phyloP scores from a whole-genome alignment of 2,797 vertebrate genomes.

The Tinamus major region DNA sequence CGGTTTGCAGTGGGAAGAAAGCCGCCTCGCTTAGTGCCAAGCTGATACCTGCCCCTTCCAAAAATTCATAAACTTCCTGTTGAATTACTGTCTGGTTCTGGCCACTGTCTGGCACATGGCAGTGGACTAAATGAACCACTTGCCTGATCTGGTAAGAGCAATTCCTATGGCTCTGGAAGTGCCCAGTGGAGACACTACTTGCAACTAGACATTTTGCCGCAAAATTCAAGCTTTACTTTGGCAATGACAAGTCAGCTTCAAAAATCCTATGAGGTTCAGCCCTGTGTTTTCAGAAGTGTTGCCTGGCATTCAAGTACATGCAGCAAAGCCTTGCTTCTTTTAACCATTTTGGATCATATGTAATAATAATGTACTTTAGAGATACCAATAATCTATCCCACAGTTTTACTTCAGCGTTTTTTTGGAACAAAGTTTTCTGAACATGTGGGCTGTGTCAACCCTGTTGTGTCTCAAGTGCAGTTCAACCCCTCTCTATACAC shows the following conservation, averaged over 20 bases:
- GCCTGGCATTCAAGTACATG: neutral
- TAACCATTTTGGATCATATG: neutral
- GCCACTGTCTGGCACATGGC: neutral
- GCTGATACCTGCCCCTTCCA: neutral
- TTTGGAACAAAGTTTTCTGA: neutral
- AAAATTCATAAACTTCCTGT: neutral
- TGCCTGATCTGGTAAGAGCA: neutral
- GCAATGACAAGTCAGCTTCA: neutral
- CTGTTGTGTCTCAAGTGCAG: neutral
- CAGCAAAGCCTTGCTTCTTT: neutral
- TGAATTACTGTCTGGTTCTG: neutral
- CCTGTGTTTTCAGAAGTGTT: neutral
- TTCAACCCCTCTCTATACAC: neutral
- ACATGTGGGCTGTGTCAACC: neutral
- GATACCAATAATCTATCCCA: neutral
- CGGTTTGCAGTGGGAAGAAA: neutral
- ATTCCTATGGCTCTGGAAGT: neutral
- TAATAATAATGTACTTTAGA: neutral
- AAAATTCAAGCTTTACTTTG: neutral
- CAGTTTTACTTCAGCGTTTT: neutral
- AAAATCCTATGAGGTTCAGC: rapidly evolving
- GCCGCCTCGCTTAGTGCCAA: neutral
- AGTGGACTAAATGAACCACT: neutral
- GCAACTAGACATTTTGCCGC: neutral
- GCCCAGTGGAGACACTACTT: rapidly evolving